Evolutionary conservation across 2,888 invertebrate species (phyloP), one percentile per base, ranked within the genome.

Genomic region (Alsophila aescularia): DNA sequence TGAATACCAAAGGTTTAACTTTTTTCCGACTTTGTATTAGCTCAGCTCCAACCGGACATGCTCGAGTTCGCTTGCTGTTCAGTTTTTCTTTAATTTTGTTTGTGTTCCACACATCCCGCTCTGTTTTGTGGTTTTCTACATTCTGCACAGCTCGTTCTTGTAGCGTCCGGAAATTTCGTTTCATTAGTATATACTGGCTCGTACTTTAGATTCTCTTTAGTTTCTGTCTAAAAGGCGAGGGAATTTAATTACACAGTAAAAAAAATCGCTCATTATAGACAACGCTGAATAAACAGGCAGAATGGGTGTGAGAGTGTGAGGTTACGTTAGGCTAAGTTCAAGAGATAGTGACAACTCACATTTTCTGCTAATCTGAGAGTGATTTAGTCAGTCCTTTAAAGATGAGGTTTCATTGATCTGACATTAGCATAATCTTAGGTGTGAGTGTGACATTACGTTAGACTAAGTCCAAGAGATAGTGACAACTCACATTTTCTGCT

Each of bases 21-120:
- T 68, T 58, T 58, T 58, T 40, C 53, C 52, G 27, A 39, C 50
- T 52, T 60, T 64, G 67, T 70, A 67, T 72, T 70, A 72, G 70
- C 69, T 75, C 60, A 64, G 70, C 66, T 72, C 58, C 49, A 56
- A 37, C 49, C 52, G 21, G 40, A 54, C 53, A 52, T 52, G 37
- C 51, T 65, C 62, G 70, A 70, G 70, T 78, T 75, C 70, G 66
- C 69, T 72, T 66, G 47, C 60, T 66, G 72, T 71, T 72, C 69
- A 73, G 75, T 73, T 78, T 79, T 78, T 74, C 73, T 77, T 73
- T 70, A 73, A 76, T 75, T 75, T 70, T 66, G 64, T 77, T 78
- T 75, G 66, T 70, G 67, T 70, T 71, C 52, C 67, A 73, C 68
- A 68, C 72, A 70, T 73, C 52, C 40, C 32, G 7, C 67, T 50